Base-by-base conservation (phyloP, 2,888 invertebrate species). In the Phymatocera aterrima region DNA sequence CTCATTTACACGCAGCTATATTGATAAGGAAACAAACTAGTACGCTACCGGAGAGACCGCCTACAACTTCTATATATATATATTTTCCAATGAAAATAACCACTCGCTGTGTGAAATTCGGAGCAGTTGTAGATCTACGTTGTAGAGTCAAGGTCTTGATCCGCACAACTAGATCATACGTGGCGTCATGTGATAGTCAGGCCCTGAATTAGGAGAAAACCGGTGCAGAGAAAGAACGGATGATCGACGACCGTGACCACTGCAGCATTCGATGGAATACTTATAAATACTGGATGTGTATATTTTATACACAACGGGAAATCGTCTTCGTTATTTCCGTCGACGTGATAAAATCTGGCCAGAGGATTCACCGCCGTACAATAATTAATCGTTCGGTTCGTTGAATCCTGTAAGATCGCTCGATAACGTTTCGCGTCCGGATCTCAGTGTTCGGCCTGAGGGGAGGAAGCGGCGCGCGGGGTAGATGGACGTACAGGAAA, bases 351-450 rank as follows among this genome's bases (percentile, higher is more conserved):
- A 81, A 81, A 82, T 83, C 82, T 78, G 70, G 40, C n/a, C 21
- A 68, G 31, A 34, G 65, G 54, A 61, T 10, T n/a, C 10, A 48
- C n/a, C n/a, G n/a, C 65, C n/a, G n/a, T 18, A 77, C 78, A 68
- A 81, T 84, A 84, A 88, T 88, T 87, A 87, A 87, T 86, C 86
- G 84, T 83, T n/a, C 81, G 82, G 84, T 84, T 85, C 83, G 84
- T 85, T 85, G 84, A 87, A 85, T 85, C 84, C 83, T 80, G 83
- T 81, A 81, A 83, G 83, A 83, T 83, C 79, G 83, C 79, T 85
- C 84, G 83, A 85, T 86, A 83, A 82, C 82, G 82, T 68, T 64
- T 72, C 80, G n/a, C n/a, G n/a, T 51, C 79, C 72, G 65, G 64
- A 77, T n/a, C 75, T 74, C 81, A 68, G 65, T 82, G 80, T 82